Percentiles rank a stretch among this genome's conserved stretches.
Evolutionary conservation across 2,797 vertebrate species (phyloP).

Genomic region (Platyrinchus mystaceus): DNA sequence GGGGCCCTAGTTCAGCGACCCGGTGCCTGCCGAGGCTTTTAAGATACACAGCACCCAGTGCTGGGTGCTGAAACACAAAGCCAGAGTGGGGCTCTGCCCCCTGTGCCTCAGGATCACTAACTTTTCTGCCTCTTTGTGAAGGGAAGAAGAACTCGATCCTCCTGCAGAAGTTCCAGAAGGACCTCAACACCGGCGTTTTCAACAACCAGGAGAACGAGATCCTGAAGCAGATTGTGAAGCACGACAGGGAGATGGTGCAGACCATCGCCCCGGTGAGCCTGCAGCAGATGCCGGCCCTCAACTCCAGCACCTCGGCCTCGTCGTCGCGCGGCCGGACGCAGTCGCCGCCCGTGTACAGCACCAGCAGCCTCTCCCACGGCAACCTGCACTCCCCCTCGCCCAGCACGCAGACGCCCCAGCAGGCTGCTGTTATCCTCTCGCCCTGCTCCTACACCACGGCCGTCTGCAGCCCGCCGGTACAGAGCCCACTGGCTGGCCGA

Average conservation of each 20-base stretch:
- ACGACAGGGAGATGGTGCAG: slow-evolving; percentile 98
- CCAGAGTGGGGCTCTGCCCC: background rate
- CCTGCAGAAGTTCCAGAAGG: slow-evolving; percentile 98
- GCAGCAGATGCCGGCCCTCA: slow-evolving; percentile 84
- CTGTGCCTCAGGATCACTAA: background rate
- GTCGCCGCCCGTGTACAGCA: slow-evolving; percentile 82
- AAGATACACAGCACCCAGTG: rapidly evolving
- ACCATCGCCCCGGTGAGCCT: slow-evolving; percentile 86
- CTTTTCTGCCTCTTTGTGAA: slow-evolving; percentile 65
- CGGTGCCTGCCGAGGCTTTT: background rate
- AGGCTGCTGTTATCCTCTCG: slow-evolving; percentile 83
- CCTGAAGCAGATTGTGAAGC: slow-evolving; percentile 98
- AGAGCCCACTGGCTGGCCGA: slow-evolving; percentile 90
- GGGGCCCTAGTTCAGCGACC: background rate
- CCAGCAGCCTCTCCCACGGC: slow-evolving; percentile 83
- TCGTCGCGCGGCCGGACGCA: slow-evolving; percentile 84
- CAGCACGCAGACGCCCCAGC: slow-evolving; percentile 83
- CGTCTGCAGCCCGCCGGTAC: slow-evolving; percentile 88
- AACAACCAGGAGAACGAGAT: slow-evolving; percentile 99
- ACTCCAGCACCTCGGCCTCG: slow-evolving; percentile 83
- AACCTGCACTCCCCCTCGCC: slow-evolving; percentile 85
- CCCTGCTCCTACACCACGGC: slow-evolving; percentile 91
- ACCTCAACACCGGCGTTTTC: slow-evolving; percentile 98
- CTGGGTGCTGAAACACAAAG: background rate
- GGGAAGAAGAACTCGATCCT: slow-evolving; percentile 99